phyloP scores from a whole-genome alignment of 2,113 vertebrate genomes.

The Chaetura pelagica region DNA sequence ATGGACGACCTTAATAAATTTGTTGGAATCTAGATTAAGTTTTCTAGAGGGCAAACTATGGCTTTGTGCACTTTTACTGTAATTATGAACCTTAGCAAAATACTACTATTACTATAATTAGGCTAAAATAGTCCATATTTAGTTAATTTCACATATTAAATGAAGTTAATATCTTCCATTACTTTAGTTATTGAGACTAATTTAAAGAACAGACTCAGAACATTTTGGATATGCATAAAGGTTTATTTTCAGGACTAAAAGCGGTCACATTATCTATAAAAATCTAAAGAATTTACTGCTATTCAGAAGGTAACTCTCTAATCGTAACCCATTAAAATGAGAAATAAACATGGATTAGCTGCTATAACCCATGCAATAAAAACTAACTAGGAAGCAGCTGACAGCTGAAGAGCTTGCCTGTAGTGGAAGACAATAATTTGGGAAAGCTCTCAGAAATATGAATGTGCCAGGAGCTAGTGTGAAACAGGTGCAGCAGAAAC shows the following conservation, averaged over 20 bases:
- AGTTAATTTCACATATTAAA: neutral
- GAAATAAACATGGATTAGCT: neutral
- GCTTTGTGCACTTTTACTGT: neutral
- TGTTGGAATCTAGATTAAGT: neutral
- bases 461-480: neutral
- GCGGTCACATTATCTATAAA: neutral
- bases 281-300: neutral
- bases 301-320: neutral
- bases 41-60: neutral
- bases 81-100: neutral
- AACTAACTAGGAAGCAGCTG: neutral
- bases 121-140: neutral
- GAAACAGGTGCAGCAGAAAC: neutral
- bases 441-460: neutral
- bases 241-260: neutral
- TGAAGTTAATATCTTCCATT: neutral
- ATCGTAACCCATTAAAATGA: neutral
- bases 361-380: neutral
- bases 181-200: neutral
- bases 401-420: neutral
- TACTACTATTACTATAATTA: neutral
- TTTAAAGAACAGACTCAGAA: neutral
- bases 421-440: neutral
- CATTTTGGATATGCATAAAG: neutral
- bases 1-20: neutral